These are phyloP conservation scores for Siniperca obscura DNA, from an alignment of 2,797 vertebrate genomes.

Conservation along the genomic window DNA sequence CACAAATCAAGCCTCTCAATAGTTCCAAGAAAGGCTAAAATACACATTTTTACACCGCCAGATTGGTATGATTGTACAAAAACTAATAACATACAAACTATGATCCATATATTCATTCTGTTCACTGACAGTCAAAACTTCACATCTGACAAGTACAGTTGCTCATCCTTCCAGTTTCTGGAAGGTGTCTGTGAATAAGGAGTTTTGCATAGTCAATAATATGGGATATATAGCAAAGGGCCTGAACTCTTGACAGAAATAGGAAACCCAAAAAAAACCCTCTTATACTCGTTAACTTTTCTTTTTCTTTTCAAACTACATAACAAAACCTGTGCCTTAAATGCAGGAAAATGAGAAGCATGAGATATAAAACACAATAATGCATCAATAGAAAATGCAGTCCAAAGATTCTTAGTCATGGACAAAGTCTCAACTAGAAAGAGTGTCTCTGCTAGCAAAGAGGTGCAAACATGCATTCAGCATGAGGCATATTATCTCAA, in stretches of 20 bases:
- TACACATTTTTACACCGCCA: not conserved
- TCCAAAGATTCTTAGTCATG: not conserved
- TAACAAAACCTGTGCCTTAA: not conserved
- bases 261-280: not conserved
- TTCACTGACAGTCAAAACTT: not conserved
- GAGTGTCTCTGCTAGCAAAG: not conserved
- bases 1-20: not conserved
- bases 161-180: not conserved
- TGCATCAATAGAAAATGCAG: not conserved
- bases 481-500: not conserved
- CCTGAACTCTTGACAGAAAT: not conserved
- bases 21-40: not conserved
- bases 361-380: not conserved
- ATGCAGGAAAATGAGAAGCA: not conserved
- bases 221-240: not conserved
- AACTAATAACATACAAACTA: not conserved
- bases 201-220: not conserved
- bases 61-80: not conserved
- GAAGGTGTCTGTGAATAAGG: not conserved
- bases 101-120: not conserved
- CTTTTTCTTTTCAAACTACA: not conserved
- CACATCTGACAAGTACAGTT: not conserved
- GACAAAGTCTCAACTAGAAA: not conserved
- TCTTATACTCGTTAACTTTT: not conserved
- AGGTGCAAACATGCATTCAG: conserved; percentile 19